Evolutionary conservation across 2,113 vertebrate genomes (phyloP).

Genomic region (Equus quagga): DNA sequence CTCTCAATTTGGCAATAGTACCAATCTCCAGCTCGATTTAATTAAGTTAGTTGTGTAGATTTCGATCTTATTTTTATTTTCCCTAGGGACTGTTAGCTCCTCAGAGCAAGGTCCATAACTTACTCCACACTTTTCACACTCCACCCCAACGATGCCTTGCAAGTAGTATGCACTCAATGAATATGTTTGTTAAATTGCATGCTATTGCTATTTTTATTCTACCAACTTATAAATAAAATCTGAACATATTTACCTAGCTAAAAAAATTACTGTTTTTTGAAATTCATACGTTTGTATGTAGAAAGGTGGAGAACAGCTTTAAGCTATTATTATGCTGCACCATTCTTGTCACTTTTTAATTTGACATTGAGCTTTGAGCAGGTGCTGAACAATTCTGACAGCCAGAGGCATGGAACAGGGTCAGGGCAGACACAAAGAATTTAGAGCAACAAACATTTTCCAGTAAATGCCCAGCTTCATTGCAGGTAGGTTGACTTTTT

Average conservation of each 20-base stretch:
- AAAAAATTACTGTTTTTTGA: slow-evolving; percentile 31
- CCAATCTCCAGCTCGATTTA: not conserved
- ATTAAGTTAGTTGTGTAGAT: slow-evolving; percentile 35
- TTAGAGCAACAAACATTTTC: slow-evolving; percentile 55
- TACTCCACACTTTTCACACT: not conserved
- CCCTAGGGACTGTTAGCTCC: not conserved
- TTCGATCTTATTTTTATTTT: slow-evolving; percentile 35
- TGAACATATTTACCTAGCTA: slow-evolving; percentile 20
- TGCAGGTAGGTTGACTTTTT: slow-evolving; percentile 18
- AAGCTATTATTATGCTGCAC: slow-evolving; percentile 57
- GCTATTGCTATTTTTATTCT: slow-evolving; percentile 42
- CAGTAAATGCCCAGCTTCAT: slow-evolving; percentile 16
- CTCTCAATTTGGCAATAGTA: not conserved
- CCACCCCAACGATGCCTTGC: not conserved
- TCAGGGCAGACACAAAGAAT: not conserved
- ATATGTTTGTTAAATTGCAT: slow-evolving; percentile 49
- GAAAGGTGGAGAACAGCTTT: slow-evolving; percentile 37
- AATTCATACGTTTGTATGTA: slow-evolving; percentile 37
- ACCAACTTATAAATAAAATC: not conserved
- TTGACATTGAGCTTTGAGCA: slow-evolving; percentile 57
- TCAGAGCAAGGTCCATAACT: not conserved
- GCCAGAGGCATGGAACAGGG: slow-evolving; percentile 7
- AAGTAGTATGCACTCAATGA: not conserved
- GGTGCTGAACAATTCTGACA: slow-evolving; percentile 45
- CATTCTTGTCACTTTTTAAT: slow-evolving; percentile 60